Conservation (phyloP, 2,113 vertebrate species). For the Sterna hirundo region DNA sequence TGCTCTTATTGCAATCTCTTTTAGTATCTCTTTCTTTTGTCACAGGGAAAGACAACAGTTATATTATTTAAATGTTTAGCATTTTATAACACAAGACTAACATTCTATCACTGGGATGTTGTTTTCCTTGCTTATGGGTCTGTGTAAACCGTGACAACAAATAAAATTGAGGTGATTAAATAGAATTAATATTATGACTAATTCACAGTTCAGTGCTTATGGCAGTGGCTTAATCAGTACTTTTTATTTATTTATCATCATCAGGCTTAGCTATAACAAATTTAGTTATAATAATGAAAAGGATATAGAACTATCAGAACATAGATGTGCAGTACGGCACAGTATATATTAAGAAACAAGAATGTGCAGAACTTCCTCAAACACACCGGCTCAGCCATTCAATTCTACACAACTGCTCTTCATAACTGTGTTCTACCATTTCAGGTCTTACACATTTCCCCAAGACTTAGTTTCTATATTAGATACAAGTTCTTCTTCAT, state of each 20-base stretch:
- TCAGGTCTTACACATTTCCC: background rate
- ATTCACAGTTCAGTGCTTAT: background rate
- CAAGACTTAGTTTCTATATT: background rate
- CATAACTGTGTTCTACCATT: background rate
- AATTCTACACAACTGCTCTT: background rate
- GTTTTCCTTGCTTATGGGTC: background rate
- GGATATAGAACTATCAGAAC: background rate
- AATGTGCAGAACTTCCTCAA: background rate
- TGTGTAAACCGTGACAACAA: background rate
- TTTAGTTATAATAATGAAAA: background rate
- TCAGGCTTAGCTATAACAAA: background rate
- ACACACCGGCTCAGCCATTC: background rate
- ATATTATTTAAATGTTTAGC: background rate
- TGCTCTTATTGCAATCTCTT: background rate
- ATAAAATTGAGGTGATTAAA: constrained; percentile 13
- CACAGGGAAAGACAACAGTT: background rate
- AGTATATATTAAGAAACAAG: background rate
- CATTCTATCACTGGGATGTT: background rate
- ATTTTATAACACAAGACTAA: background rate
- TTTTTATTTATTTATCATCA: background rate
- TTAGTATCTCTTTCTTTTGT: background rate
- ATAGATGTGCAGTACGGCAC: background rate
- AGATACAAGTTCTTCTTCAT: background rate
- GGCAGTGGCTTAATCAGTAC: background rate
- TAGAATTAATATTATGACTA: background rate